Percentiles rank a stretch among this genome's conserved stretches.
Conservation (phyloP, 2,797 vertebrate species). For the Lepilemur ruficaudatus region DNA sequence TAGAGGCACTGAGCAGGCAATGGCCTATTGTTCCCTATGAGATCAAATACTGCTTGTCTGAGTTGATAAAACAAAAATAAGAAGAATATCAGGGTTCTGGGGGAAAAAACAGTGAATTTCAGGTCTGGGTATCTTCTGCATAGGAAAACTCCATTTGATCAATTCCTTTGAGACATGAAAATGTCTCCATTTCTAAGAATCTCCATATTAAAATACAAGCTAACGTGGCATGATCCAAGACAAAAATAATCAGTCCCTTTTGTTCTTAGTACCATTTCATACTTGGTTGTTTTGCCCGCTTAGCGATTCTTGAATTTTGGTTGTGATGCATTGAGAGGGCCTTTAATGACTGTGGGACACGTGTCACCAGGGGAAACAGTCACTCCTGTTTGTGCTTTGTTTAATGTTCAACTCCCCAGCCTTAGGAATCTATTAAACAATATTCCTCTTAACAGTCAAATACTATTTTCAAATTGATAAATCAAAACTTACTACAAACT, state of each 20-base stretch:
- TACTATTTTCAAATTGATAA: constrained; percentile 32
- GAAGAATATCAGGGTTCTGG: not conserved
- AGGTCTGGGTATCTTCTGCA: not conserved
- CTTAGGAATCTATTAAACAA: not conserved
- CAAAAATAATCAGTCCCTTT: not conserved
- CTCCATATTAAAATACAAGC: not conserved
- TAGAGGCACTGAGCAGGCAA: not conserved
- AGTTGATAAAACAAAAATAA: not conserved
- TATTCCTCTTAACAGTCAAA: constrained; percentile 49
- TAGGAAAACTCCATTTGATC: not conserved
- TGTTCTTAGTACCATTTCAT: not conserved
- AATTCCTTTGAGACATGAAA: not conserved
- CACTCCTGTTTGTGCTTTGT: not conserved
- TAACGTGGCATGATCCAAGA: not conserved
- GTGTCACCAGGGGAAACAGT: not conserved
- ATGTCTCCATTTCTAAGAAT: not conserved
- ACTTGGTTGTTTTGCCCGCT: not conserved
- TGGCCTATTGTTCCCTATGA: not conserved
- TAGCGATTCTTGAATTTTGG: not conserved
- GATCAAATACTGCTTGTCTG: not conserved
- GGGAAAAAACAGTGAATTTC: too few species aligned
- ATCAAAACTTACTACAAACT: constrained; percentile 55
- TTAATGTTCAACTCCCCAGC: not conserved
- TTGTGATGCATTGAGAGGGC: not conserved
- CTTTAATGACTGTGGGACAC: not conserved